Conservation (phyloP, 2,113 vertebrate genomes). For the Nothocercus julius region DNA sequence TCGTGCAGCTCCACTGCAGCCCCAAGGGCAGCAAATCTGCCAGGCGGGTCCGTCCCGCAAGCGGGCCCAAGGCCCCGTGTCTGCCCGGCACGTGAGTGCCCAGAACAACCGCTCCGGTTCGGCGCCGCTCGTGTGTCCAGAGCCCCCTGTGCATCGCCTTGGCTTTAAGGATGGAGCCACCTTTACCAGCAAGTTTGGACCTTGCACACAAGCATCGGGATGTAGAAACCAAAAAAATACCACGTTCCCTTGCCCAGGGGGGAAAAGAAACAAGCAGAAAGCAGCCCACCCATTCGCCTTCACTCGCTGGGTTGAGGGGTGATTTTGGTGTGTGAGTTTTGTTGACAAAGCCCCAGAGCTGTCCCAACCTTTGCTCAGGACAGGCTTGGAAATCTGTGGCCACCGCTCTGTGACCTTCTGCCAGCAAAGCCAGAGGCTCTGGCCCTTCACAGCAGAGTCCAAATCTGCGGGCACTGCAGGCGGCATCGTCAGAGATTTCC, state of each 20-base stretch:
- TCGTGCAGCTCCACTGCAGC: neutral
- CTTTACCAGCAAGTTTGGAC: neutral
- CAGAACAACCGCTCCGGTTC: fast-evolving
- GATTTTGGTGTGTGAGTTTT: neutral
- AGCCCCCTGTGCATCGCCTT: neutral
- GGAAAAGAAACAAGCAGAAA: neutral
- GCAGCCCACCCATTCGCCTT: fast-evolving
- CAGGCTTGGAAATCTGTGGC: neutral
- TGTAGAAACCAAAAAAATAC: neutral
- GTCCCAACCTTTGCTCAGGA: neutral
- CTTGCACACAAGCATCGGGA: neutral
- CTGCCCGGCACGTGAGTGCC: fast-evolving
- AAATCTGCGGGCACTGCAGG: neutral
- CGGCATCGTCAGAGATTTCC: neutral
- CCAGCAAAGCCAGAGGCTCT: neutral
- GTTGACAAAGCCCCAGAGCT: neutral
- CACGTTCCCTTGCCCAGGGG: fast-evolving
- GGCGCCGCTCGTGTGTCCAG: fast-evolving
- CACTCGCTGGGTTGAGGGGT: fast-evolving
- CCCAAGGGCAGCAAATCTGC: fast-evolving
- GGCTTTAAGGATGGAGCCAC: fast-evolving
- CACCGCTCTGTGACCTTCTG: neutral
- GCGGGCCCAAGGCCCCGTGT: fast-evolving
- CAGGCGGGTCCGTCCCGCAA: fast-evolving
- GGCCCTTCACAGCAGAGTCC: neutral